Evolutionary conservation across 2,888 invertebrate species (phyloP), one percentile per base, ranked within the genome.

Genomic region (Oscheius sp.): DNA sequence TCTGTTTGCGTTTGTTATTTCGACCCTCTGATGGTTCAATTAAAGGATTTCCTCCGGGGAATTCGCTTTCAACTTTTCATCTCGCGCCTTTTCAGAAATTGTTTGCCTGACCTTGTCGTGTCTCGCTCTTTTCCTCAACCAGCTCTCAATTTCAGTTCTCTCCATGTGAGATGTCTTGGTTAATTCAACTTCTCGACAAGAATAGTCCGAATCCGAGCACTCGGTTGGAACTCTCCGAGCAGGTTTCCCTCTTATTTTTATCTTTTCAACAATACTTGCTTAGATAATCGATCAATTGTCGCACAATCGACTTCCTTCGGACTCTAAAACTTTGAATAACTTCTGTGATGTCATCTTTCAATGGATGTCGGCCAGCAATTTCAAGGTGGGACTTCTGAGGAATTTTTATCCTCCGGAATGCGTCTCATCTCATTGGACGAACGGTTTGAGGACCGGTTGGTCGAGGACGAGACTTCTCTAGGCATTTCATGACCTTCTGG

Each of bases 341-440:
- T 33, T 68, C 23, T 68, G 68, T 17, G 68, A 68, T 48, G 61
- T 68, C 27, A n/a, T 48, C 17, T 68, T 68, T 27, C 61, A 46
- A 33, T 68, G 68, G 68, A 48, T 68, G 52, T 31, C 61, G 1
- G 68, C 48, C 17, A 68, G 68, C 34, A 68, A 68, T 39, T 68
- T 68, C 39, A 68, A 68, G 48, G 68, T 68, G 31, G 17, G 65
- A n/a, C n/a, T n/a, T n/a, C n/a, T n/a, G n/a, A n/a, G n/a, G n/a
- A n/a, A n/a, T n/a, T n/a, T n/a, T n/a, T n/a, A n/a, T n/a, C n/a
- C n/a, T 10, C 3, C 6, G 42, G 42, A 42, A 42, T 42, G 15
- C 12, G 12, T n/a, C n/a, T n/a, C n/a, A n/a, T n/a, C 2, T 6
- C 23, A 55, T 55, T 33, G 37, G 34, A n/a, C 34, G 55, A 27